Base-by-base conservation (phyloP, 2,888 invertebrate genomes). In the Osedax frankpressi region DNA sequence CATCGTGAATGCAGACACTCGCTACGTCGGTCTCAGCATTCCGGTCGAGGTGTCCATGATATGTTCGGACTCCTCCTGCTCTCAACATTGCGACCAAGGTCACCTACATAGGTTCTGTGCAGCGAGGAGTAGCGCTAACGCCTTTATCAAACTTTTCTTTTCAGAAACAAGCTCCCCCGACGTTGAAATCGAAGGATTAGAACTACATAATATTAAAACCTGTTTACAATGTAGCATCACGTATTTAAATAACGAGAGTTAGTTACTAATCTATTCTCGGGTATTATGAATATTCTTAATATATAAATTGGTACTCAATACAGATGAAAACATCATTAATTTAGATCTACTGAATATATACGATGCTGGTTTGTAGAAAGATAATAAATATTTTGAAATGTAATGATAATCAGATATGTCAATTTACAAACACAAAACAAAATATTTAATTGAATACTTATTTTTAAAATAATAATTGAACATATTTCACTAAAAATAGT, bases 11-110 rank as follows among this genome's bases (percentile, higher is more conserved):
- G 6, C 44, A 11, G 19, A 44, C 19, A 11, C 19, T 44, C 6
- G 81, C 71, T 83, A 81, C 76, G 76, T 90, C 86, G 92, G 92
- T 27, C 88, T 92, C 74, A 88, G 90, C 81, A 86, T 92, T 78
- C 91, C 92, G 3, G 86, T 87, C 73, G 88, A 88, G 80, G 86
- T 91, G 60, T 85, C 86, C 75, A 88, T 89, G 80, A 86, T 91
- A 74, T 91, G 74, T 72, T 75, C 76, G 72, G 77, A 76, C n/a
- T n/a, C n/a, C n/a, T n/a, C n/a, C n/a, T n/a, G n/a, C n/a, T 25
- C 44, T 11, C 44, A 19, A 44, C 44, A 6, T 19, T 44, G 11
- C 44, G 44, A 44, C 6, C 44, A 44, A 44, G 44, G 44, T 11
- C 19, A 19, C 44, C 11, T 44, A 6, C 19, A 11, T 19, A 44